Base-by-base conservation (phyloP, 2,113 vertebrate species). In the Labeo catla region DNA sequence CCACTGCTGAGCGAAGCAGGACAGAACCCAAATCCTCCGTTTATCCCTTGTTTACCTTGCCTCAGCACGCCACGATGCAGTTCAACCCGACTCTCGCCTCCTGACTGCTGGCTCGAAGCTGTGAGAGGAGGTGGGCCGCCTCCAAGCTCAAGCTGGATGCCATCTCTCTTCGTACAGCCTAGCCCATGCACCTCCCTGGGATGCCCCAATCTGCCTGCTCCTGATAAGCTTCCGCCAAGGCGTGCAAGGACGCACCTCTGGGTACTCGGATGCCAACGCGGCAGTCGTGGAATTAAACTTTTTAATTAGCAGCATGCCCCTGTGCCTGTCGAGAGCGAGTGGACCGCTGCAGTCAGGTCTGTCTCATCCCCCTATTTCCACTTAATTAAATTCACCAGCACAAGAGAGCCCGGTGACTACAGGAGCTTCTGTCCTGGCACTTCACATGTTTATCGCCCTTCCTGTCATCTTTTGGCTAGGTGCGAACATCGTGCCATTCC, bases 241-340 rank as follows among this genome's bases (percentile, higher is more conserved):
- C 92, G 90, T 88, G 84, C 91, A 90, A 93, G 93, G 91, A 93
- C 90, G 87, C 90, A 93, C 91, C 92, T 94, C 93, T 73, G 91
- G 91, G 93, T 91, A 87, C 91, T 88, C 65, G 2, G 76, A 89
- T 93, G 93, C 91, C 92, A 92, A 83, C 61, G 80, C 89, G 86
- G 92, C 89, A 90, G 93, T 94, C 85, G 88, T 89, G 91, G 93
- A 95, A 95, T 94, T 93, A 90, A 94, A 94, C 92, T 94, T 95
- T 95, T 94, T 94, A 94, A 95, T 95, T 94, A 94, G 91, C 90
- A 89, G 91, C 79, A 84, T 81, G 87, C 90, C 92, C 89, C 90
- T 74, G 88, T 45, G 80, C 87, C 74, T 88, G 91, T 93, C 86
- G 77, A 87, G 91, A 93, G 23, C 15, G 92, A 91, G 80, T 88